These are phyloP conservation scores for Trypoxylon attenuatum DNA, from an alignment of 2,888 invertebrate species.

Conservation along the genomic window DNA sequence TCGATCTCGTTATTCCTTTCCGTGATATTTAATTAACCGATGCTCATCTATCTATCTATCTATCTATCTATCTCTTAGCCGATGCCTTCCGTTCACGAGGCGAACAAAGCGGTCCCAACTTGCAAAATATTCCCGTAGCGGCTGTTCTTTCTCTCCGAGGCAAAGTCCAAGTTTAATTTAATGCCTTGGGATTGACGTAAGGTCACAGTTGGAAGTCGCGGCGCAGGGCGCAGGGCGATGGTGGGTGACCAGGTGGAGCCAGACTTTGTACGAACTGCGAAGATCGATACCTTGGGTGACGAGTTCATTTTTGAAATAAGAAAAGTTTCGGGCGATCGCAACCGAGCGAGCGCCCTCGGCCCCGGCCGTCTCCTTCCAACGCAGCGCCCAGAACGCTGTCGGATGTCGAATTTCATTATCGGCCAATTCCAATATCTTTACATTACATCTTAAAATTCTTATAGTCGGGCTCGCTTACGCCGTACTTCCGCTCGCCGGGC, in stretches of 20 bases:
- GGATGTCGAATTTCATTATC: constrained; percentile 48
- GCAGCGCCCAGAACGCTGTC: constrained; percentile 23
- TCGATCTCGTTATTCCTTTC: too few relatives aligned
- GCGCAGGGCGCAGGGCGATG: too few relatives aligned
- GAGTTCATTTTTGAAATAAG: constrained; percentile 55
- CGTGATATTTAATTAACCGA: constrained; percentile 21
- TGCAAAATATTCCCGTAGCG: constrained; percentile 23
- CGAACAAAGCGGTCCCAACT: constrained; percentile 12
- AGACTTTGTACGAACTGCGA: neutral
- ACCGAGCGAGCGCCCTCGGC: constrained; percentile 7
- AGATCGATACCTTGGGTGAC: constrained; percentile 48
- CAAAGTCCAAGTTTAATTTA: constrained; percentile 50
- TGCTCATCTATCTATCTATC: constrained; percentile 2
- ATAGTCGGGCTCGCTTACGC: neutral
- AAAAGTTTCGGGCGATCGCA: constrained; percentile 38
- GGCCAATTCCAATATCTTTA: constrained; percentile 16
- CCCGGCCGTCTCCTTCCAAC: too few relatives aligned
- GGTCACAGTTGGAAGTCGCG: constrained; percentile 11
- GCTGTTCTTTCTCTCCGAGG: constrained; percentile 3
- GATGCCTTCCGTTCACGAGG: constrained; percentile 25
- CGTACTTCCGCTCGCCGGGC: neutral
- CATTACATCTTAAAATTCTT: constrained; percentile 25
- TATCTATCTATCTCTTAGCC: too few relatives aligned
- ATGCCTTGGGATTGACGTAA: constrained; percentile 44
- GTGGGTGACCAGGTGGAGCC: neutral